A percentile compares a stretch with the other conserved stretches of the same genome.
These are phyloP conservation scores for Saccopteryx leptura DNA, from an alignment of 2,113 vertebrate species.

Conservation along the genomic window DNA sequence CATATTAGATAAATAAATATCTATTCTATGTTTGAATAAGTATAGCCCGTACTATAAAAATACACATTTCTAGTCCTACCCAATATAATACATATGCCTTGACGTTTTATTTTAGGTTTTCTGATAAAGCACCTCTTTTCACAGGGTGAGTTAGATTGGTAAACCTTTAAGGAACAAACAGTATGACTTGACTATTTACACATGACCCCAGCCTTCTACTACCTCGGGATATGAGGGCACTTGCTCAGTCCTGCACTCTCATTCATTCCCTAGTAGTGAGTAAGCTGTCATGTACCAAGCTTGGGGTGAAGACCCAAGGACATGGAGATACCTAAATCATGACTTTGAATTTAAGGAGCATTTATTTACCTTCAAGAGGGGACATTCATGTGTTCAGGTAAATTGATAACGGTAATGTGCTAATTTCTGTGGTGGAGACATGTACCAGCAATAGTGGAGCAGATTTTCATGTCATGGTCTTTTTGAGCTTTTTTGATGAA, in stretches of 20 bases:
- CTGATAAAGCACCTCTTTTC: background rate
- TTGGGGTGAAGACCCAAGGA: background rate
- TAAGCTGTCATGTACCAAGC: background rate
- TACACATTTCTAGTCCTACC: background rate
- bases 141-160: background rate
- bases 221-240: background rate
- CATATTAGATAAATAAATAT: background rate
- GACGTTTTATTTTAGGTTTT: slow-evolving; percentile 27
- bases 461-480: background rate
- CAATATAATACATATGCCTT: background rate
- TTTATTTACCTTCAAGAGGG: background rate
- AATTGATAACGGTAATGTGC: background rate
- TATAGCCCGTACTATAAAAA: background rate
- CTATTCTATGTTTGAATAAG: slow-evolving; percentile 7
- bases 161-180: background rate
- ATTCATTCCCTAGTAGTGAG: background rate
- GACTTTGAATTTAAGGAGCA: background rate
- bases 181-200: background rate
- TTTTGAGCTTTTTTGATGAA: background rate
- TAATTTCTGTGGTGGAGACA: background rate
- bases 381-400: background rate
- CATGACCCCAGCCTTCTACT: background rate
- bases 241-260: background rate
- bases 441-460: background rate
- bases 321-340: background rate